Evolutionary conservation across 30 jellyfish, hydroid and myxozoan genomes (phyloP), one percentile per base, ranked within the genome.

Genomic region (Cassiopea xamachana): DNA sequence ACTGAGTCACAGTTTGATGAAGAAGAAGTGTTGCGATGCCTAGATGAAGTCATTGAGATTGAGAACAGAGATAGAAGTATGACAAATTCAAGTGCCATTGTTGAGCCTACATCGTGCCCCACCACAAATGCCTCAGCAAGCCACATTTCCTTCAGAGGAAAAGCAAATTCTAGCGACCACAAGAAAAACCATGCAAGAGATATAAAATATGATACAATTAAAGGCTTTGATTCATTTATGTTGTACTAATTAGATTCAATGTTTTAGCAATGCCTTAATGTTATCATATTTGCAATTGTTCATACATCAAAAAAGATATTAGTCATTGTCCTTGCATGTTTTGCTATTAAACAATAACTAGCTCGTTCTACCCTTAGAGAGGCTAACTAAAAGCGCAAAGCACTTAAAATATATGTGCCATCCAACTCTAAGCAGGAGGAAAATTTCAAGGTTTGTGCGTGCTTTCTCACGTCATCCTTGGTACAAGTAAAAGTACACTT

Each of bases 141-240:
- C 18, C 80, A n/a, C 45, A 67, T 43, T 39, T 58, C 6, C 60
- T 3, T 49, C 46, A 71, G 2, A n/a, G 80, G 10, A 7, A 55
- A 2, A 19, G 39, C 80, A 71, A 71, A 43, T 3, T 16, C 80
- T 17, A n/a, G 55, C 1, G 4, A 2, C n/a, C 55, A 71, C 17
- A 17, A 71, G 69, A 15, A 27, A 44, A 44, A 0, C 60, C 14
- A 7, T 45, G 17, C 51, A 18, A 62, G 69, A 62, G 69, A 80
- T 15, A 89, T 89, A 1, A 80, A 81, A 55, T 89, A 89, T 80
- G 90, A 46, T 43, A 89, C 90, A 13, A 89, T 89, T 47, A 89
- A 89, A 58, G 96, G 96, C 6, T 89, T 89, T 46, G 96, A 89
- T 79, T 49, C 91, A 7, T 89, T 89, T 71, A 89, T 89, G 96